These are phyloP conservation scores for Columba janthina DNA, from an alignment of 2,113 vertebrate species.

Conservation along the genomic window DNA sequence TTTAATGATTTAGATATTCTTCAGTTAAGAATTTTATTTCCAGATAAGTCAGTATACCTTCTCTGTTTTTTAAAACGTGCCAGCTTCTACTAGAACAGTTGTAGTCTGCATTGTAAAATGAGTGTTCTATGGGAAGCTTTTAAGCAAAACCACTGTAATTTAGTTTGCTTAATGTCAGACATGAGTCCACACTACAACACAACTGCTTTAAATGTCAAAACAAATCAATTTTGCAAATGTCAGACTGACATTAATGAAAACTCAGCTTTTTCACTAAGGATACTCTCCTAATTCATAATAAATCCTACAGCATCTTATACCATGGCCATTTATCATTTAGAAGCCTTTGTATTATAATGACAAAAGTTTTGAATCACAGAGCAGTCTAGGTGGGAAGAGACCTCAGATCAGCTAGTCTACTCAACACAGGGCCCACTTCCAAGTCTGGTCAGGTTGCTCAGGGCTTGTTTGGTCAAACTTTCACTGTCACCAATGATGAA, in stretches of 20 bases:
- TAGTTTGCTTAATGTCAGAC: conserved; percentile 71
- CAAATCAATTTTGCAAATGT: conserved; percentile 80
- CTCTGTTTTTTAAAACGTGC: neutral
- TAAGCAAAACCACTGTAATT: conserved; percentile 67
- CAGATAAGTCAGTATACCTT: neutral
- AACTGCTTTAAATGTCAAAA: conserved; percentile 78
- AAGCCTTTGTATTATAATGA: neutral
- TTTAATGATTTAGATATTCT: neutral
- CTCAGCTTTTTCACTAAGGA: conserved; percentile 21
- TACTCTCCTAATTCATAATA: conserved; percentile 49
- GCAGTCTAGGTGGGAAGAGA: neutral
- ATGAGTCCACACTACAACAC: conserved; percentile 40
- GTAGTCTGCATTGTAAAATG: conserved; percentile 6
- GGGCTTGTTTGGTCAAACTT: neutral
- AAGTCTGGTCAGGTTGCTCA: neutral
- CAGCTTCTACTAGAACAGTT: neutral
- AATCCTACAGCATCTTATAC: neutral
- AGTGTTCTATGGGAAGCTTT: conserved; percentile 51
- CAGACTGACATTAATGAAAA: conserved; percentile 66
- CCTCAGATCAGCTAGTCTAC: neutral
- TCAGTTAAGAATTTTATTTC: neutral
- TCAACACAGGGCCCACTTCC: neutral
- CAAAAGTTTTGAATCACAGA: neutral
- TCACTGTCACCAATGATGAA: neutral
- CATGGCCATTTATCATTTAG: neutral